These are phyloP conservation scores for Chloroclystis v-ata DNA, from an alignment of 2,888 invertebrate species.

Conservation along the genomic window DNA sequence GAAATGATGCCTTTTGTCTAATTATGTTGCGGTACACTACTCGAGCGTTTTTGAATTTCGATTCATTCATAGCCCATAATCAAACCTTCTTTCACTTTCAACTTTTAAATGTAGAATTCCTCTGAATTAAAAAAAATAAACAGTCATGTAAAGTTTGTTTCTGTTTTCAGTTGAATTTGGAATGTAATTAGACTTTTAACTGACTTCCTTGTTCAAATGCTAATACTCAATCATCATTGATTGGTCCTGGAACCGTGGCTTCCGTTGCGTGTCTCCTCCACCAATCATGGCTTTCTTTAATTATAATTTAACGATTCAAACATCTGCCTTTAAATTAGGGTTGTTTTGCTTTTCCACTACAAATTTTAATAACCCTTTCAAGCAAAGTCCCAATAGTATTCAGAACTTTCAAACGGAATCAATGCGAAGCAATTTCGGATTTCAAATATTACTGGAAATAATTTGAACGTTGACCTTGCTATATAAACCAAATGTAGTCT, in stretches of 20 bases:
- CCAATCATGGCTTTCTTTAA: constrained; percentile 7
- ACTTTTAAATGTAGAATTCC: too few species aligned
- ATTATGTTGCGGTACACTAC: constrained; percentile 2
- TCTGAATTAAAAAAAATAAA: too few species aligned
- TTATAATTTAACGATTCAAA: constrained; percentile 15
- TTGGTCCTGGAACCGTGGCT: constrained; percentile 17
- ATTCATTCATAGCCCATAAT: not conserved
- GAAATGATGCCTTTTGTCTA: constrained; percentile 4
- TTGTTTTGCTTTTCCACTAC: constrained; percentile 2
- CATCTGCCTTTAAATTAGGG: constrained; percentile 12
- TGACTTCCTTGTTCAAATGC: constrained; percentile 7
- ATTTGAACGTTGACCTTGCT: constrained; percentile 12
- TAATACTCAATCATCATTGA: constrained; percentile 8
- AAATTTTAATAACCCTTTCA: constrained; percentile 1
- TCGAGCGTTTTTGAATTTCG: not conserved
- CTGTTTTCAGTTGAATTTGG: too few species aligned
- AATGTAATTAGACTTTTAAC: not conserved
- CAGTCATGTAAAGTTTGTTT: too few species aligned
- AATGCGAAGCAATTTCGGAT: not conserved
- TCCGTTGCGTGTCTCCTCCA: constrained; percentile 34
- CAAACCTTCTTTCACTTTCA: not conserved
- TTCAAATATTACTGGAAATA: constrained; percentile 9
- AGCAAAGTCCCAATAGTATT: not conserved
- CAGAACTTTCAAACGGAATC: not conserved
- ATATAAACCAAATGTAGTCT: constrained; percentile 44